Base-by-base conservation (phyloP, 2,888 invertebrate species). In the Gryllus longicercus region DNA sequence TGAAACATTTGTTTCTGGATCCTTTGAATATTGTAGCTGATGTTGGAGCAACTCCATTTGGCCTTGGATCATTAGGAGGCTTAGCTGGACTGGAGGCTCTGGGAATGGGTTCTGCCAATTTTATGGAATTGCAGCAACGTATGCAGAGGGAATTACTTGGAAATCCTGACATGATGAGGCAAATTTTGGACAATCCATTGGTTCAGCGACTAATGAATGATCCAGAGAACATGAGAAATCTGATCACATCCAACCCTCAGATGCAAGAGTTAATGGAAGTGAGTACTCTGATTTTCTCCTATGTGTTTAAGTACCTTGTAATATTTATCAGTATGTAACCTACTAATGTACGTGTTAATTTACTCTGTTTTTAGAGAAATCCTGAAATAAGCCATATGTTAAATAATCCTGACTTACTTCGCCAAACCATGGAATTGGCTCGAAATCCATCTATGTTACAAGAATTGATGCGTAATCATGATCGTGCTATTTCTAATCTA, bases 381-480 rank as follows among this genome's bases (percentile, higher is more conserved):
- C 99, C 99, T 18, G 99, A 99, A 90, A 96, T 99, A 82, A 96
- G 95, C 85, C 99, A 99, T 87, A 96, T 99, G 94, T 89, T 98
- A 84, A 98, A 98, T 88, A 98, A 98, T 88, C 98, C 98, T 0
- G 98, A 98, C 86, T 87, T 98, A 83, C 89, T 98, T 85, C 92
- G 98, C 82, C 97, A 98, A 90, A 97, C 97, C 5, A 95, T 98
- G 95, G 97, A 98, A 87, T 87, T 98, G 86, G 97, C 97, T 2
- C 92, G 98, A 80, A 99, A 99, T 88, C 99, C 99, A 1, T 95
- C 98, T 74, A 97, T 97, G 96, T 89, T 99, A 85, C 98, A 99
- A 87, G 99, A 99, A 86, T 88, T 99, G 84, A 98, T 99, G 98
- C 91, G 99, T 82, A 96, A 96, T 11, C 97, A 99, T 86, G 99